phyloP scores from a whole-genome alignment of 2,113 vertebrate species.

The Otocyon megalotis region DNA sequence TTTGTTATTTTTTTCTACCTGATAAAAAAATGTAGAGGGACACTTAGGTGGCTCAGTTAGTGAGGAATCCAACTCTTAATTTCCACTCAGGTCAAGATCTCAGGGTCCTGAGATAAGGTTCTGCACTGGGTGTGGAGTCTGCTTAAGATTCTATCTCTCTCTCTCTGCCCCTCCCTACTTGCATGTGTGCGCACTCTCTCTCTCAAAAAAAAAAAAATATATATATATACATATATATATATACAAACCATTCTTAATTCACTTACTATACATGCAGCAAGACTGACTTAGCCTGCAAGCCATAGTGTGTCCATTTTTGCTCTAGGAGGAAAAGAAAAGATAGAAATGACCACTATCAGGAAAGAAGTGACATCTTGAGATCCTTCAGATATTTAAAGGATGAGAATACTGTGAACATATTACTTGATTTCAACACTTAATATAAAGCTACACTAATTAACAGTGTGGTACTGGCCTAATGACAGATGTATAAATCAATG shows the following conservation, averaged over 20 bases:
- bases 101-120: not conserved
- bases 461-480: not conserved
- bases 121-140: not conserved
- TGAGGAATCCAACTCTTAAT: not conserved
- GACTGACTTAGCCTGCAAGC: not conserved
- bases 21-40: not conserved
- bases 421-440: not conserved
- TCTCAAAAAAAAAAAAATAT: not conserved
- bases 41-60: not conserved
- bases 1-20: not conserved
- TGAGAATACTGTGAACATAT: not conserved
- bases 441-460: not conserved
- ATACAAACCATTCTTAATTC: not conserved
- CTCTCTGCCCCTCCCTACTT: not conserved
- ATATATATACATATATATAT: too few relatives aligned
- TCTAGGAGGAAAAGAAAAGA: not conserved
- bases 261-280: not conserved
- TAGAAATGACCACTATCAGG: not conserved
- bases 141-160: not conserved
- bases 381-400: conserved; percentile 14
- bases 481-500: not conserved
- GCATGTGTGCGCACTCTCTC: not conserved
- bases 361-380: not conserved
- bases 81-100: not conserved
- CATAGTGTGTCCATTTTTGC: not conserved